Evolutionary conservation across 1,140 invertebrate genomes (phyloP).

Genomic region (Conus betulinus): DNA sequence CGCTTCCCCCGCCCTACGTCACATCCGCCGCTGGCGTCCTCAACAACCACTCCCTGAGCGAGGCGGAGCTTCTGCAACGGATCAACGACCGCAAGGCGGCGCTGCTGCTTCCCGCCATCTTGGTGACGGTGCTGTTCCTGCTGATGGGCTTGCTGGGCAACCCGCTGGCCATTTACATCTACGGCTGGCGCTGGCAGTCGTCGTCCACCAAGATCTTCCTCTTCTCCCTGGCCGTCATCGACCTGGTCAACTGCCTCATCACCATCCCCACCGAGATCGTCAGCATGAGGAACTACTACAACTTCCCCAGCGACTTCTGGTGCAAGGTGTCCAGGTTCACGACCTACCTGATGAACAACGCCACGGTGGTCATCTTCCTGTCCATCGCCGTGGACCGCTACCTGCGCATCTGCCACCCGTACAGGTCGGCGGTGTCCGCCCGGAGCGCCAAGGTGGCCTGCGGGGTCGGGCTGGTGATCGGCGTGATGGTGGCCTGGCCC

Average conservation of each 20-base stretch:
- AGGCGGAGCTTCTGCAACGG: slow-evolving; percentile 24
- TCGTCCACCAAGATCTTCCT: slow-evolving; percentile 65
- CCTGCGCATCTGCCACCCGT: slow-evolving; percentile 63
- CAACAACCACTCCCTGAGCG: not conserved
- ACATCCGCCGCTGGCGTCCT: not conserved
- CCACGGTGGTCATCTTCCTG: slow-evolving; percentile 56
- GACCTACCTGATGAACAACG: slow-evolving; percentile 58
- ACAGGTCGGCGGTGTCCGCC: slow-evolving; percentile 48
- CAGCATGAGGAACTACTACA: slow-evolving; percentile 56
- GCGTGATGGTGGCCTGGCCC: slow-evolving; percentile 59
- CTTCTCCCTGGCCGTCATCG: slow-evolving; percentile 58
- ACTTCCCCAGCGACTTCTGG: slow-evolving; percentile 53
- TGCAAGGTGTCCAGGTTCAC: slow-evolving; percentile 61
- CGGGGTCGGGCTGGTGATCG: slow-evolving; percentile 46
- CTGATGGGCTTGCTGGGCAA: slow-evolving; percentile 63
- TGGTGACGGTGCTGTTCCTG: slow-evolving; percentile 53
- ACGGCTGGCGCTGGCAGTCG: slow-evolving; percentile 56
- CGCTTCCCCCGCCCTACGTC: not conserved
- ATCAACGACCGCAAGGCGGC: slow-evolving; percentile 53
- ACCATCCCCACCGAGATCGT: slow-evolving; percentile 63
- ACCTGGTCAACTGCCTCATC: slow-evolving; percentile 64
- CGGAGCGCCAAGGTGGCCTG: slow-evolving; percentile 56
- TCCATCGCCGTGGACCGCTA: slow-evolving; percentile 66
- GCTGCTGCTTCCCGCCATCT: slow-evolving; percentile 51
- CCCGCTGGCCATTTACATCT: slow-evolving; percentile 62